These are phyloP conservation scores for Sander lucioperca DNA, from an alignment of 2,113 vertebrate species.

Conservation along the genomic window DNA sequence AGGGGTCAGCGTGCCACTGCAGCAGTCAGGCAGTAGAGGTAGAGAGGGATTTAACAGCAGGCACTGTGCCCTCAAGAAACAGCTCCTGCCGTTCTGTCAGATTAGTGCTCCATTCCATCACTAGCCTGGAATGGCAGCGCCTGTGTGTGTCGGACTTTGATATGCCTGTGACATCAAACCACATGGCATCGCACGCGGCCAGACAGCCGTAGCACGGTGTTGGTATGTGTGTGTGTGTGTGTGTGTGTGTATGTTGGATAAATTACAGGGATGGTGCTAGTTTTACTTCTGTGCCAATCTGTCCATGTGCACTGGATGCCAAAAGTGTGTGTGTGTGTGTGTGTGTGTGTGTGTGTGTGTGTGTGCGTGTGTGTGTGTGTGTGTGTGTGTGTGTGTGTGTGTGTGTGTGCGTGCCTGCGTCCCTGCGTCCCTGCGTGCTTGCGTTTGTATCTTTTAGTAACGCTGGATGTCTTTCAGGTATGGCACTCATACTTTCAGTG, in stretches of 20 bases:
- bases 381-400: not conserved
- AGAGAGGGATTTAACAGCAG: slow-evolving; percentile 71
- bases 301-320: slow-evolving; percentile 14
- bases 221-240: slow-evolving; percentile 29
- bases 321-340: not conserved
- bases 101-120: slow-evolving; percentile 71
- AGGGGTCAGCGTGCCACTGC: slow-evolving; percentile 67
- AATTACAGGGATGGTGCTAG: slow-evolving; percentile 41
- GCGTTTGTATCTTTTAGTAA: slow-evolving; percentile 28
- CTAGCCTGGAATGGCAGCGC: slow-evolving; percentile 19
- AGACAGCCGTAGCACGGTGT: slow-evolving; percentile 27
- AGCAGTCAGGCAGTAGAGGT: slow-evolving; percentile 51
- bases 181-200: slow-evolving; percentile 41
- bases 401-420: not conserved
- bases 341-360: slow-evolving; percentile 14
- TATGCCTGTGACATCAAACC: slow-evolving; percentile 59
- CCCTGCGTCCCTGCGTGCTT: not conserved
- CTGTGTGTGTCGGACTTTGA: slow-evolving; percentile 49
- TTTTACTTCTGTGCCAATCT: slow-evolving; percentile 48
- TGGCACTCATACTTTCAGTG: slow-evolving; percentile 13
- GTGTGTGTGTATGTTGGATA: slow-evolving; percentile 36
- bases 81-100: slow-evolving; percentile 59
- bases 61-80: slow-evolving; percentile 62
- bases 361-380: not conserved
- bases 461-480: slow-evolving; percentile 62